Conservation (phyloP, 1,140 invertebrate genomes). For the Cydia pomonella region DNA sequence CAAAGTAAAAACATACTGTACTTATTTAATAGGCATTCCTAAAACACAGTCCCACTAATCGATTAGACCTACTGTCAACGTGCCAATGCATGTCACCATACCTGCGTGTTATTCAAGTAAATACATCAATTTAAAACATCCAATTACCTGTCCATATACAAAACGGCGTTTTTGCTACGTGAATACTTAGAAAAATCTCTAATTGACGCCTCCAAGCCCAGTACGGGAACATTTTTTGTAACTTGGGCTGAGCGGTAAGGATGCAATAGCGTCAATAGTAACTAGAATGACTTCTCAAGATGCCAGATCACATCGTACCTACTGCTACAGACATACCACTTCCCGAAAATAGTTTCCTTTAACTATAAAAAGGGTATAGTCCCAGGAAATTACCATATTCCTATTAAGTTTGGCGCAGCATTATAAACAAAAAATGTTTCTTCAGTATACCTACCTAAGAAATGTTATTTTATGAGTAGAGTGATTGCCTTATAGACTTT, state of each 20-base stretch:
- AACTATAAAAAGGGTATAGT: too few species aligned
- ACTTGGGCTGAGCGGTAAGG: neutral
- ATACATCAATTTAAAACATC: neutral
- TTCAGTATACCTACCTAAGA: too few species aligned
- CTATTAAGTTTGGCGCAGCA: too few species aligned
- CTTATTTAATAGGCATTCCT: too few species aligned
- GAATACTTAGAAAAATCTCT: neutral
- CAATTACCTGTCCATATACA: constrained; percentile 2
- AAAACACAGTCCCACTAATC: neutral
- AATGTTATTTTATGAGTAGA: too few species aligned
- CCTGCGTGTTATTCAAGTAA: neutral
- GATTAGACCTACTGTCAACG: neutral
- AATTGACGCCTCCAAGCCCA: constrained; percentile 3
- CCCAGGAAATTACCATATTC: too few species aligned
- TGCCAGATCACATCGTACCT: neutral
- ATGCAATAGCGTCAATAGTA: constrained; percentile 1
- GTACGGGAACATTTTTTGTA: neutral
- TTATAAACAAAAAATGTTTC: too few species aligned
- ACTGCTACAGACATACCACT: too few species aligned
- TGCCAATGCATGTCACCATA: constrained; percentile 1
- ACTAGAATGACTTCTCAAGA: neutral
- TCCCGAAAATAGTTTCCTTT: too few species aligned
- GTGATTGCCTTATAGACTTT: too few species aligned
- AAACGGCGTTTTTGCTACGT: neutral
- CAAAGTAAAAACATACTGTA: too few species aligned